These are phyloP conservation scores for Anastatus disparis DNA, from an alignment of 1,140 invertebrate genomes.

Conservation along the genomic window DNA sequence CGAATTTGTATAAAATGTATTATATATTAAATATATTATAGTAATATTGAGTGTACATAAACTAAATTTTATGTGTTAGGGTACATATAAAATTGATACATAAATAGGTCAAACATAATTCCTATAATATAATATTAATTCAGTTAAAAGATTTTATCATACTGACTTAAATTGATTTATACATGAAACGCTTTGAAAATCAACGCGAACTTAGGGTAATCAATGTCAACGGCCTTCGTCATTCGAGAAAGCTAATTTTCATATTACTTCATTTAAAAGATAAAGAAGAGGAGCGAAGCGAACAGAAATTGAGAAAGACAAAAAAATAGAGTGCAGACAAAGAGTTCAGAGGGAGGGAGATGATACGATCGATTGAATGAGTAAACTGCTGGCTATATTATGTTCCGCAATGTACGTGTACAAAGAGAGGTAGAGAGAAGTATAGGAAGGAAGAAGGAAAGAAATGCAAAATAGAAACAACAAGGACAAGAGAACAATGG, in stretches of 20 bases:
- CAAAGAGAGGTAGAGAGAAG: background rate
- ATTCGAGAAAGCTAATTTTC: background rate
- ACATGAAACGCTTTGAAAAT: background rate
- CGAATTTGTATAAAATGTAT: too few species aligned
- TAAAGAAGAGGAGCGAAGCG: background rate
- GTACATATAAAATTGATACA: too few species aligned
- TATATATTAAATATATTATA: too few species aligned
- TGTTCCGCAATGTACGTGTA: background rate
- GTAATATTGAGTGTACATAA: too few species aligned
- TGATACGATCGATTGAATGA: background rate
- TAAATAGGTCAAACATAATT: too few species aligned
- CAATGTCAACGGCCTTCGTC: background rate
- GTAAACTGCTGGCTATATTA: background rate
- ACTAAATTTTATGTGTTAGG: too few species aligned
- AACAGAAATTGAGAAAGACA: background rate
- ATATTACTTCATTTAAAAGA: background rate
- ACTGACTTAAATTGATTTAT: background rate
- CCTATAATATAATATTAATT: too few species aligned
- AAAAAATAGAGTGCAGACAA: background rate
- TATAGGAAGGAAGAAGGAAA: background rate
- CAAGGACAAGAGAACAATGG: conserved; percentile 20
- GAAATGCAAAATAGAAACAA: background rate
- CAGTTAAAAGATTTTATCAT: background rate
- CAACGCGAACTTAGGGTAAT: background rate
- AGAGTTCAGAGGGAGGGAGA: too few species aligned